These are phyloP conservation scores for Eptesicus fuscus DNA, from an alignment of 2,113 vertebrate species.

Conservation along the genomic window DNA sequence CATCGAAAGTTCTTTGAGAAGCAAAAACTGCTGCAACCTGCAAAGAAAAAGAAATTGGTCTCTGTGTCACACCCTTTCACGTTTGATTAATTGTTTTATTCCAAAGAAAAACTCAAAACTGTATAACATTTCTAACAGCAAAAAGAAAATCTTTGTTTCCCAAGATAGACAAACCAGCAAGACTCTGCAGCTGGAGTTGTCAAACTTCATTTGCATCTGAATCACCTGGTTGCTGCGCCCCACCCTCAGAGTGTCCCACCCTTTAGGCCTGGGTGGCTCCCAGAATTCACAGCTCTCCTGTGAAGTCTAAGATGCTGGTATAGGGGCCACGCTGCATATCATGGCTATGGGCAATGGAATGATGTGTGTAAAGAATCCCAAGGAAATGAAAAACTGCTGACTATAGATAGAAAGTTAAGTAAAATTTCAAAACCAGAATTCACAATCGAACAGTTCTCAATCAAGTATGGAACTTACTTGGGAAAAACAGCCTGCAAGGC, in stretches of 20 bases:
- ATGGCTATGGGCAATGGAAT: background rate
- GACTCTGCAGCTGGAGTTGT: background rate
- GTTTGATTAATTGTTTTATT: background rate
- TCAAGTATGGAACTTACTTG: background rate
- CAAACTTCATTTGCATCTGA: background rate
- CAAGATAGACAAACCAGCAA: background rate
- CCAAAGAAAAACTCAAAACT: background rate
- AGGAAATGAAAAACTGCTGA: background rate
- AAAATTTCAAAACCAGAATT: background rate
- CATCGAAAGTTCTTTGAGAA: background rate
- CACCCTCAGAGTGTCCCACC: rapidly evolving
- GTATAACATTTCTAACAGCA: background rate
- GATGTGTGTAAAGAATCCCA: background rate
- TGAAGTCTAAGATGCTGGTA: background rate
- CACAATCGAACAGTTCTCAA: background rate
- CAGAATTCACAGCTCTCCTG: background rate
- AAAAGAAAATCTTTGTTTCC: background rate
- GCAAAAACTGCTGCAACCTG: rapidly evolving
- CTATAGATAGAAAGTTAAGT: background rate
- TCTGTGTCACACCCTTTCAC: background rate
- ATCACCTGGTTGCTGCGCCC: background rate
- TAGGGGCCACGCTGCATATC: background rate
- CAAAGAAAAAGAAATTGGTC: background rate
- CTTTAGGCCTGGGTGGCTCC: background rate
- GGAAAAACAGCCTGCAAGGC: background rate